Evolutionary conservation across 2,113 vertebrate genomes (phyloP), one percentile per base, ranked within the genome.

Genomic region (Lepisosteus oculatus): DNA sequence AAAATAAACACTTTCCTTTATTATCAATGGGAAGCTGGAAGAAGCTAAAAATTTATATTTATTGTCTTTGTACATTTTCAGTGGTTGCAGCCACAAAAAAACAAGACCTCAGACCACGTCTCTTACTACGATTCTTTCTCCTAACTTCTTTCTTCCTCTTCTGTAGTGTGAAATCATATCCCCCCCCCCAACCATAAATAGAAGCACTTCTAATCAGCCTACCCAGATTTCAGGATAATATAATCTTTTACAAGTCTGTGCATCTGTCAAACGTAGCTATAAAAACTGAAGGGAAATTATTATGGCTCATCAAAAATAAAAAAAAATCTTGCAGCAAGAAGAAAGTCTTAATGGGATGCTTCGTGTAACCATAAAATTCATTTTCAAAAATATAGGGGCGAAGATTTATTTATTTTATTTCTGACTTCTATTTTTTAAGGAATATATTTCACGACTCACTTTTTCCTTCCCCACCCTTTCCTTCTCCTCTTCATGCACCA

Each of bases 401-500:
- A 69, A 29, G 45, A 65, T 72, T 15, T 14, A 69, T 76, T 63
- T 62, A 70, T 79, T 77, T 77, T 79, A 76, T 80, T 81, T 57
- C 56, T 78, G 71, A 78, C 70, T 74, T 74, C 77, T 61, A 74
- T 68, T 61, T 61, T 61, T 55, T 47, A 61, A 44, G 43, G 71
- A 78, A 77, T 74, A 78, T 75, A 79, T 83, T 81, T 77, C 74
- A 81, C 76, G 76, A 78, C 72, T 65, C 54, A 72, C 63, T 75
- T 74, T 76, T 75, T 75, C 77, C 56, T 62, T 65, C 68, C 79
- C 29, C n/a, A 56, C 71, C 71, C 70, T 57, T 29, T 43, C 29
- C 54, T 76, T 80, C 84, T 79, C 67, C 86, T 85, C 82, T 87
- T 90, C 92, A 94, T 90, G 93, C 93, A 88, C 90, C 89, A 93